Conservation (phyloP, 1,140 invertebrate genomes). For the Ostrea denselamellosa region DNA sequence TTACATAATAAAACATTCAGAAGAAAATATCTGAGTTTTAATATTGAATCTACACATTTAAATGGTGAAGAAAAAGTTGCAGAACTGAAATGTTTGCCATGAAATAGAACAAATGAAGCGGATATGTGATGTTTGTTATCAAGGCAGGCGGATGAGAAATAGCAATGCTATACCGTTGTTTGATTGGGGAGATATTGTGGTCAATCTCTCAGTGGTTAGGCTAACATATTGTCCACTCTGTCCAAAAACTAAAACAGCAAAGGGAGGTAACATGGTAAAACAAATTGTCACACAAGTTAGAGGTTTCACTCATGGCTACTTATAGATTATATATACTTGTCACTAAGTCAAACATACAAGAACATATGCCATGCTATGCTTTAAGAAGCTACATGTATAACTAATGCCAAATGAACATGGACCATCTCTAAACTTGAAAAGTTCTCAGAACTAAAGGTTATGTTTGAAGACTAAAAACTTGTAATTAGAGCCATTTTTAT, state of each 20-base stretch:
- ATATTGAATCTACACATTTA: conserved; percentile 16
- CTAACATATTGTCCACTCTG: conserved; percentile 33
- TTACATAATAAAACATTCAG: not conserved
- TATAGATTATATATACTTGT: not conserved
- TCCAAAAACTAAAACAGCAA: conserved; percentile 39
- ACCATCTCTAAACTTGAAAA: not conserved
- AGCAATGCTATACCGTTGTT: conserved; percentile 26
- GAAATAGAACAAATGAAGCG: conserved; percentile 13
- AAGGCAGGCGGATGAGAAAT: conserved; percentile 27
- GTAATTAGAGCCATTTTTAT: not conserved
- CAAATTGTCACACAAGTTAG: conserved; percentile 5
- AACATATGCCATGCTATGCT: not conserved
- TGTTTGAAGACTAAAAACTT: not conserved
- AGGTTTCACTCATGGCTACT: not conserved
- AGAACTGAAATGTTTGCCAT: conserved; percentile 30
- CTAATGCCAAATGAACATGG: not conserved
- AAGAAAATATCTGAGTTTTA: not conserved
- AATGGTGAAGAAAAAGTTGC: conserved; percentile 25
- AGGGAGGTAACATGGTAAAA: not conserved
- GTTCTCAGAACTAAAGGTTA: conserved; percentile 9
- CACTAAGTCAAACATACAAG: not conserved
- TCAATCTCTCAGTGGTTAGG: conserved; percentile 18
- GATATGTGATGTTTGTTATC: conserved; percentile 30
- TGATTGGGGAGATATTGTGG: conserved; percentile 39
- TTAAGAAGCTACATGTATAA: not conserved